phyloP scores from a whole-genome alignment of 1,140 invertebrate genomes.

The Leptoteleia sp. region DNA sequence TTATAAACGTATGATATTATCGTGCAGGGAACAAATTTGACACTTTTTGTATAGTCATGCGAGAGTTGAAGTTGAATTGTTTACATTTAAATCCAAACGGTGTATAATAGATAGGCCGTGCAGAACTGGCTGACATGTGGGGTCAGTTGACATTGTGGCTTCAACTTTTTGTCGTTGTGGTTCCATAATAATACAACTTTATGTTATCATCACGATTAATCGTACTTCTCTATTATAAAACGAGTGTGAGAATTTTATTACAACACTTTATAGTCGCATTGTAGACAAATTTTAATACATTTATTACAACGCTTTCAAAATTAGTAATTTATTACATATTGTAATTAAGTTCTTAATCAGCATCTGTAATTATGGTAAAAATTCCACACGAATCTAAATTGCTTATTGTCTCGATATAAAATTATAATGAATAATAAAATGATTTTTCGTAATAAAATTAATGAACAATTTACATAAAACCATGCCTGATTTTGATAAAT shows the following conservation, averaged over 20 bases:
- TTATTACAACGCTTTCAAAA: constrained; percentile 20
- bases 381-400: constrained; percentile 10
- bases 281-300: constrained; percentile 18
- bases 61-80: constrained; percentile 48
- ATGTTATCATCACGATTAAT: constrained; percentile 39
- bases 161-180: constrained; percentile 27
- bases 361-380: constrained; percentile 12
- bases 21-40: constrained; percentile 45
- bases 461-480: constrained; percentile 11
- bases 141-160: constrained; percentile 48
- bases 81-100: constrained; percentile 50
- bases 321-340: constrained; percentile 25
- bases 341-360: constrained; percentile 8
- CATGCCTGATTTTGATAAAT: constrained; percentile 3
- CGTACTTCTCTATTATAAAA: constrained; percentile 41
- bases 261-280: constrained; percentile 14
- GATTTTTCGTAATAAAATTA: constrained; percentile 6
- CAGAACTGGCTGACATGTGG: constrained; percentile 20
- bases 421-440: constrained; percentile 12
- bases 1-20: constrained; percentile 45
- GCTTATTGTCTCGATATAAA: constrained; percentile 5
- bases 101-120: constrained; percentile 27
- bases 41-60: constrained; percentile 43
- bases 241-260: constrained; percentile 38
- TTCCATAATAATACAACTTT: constrained; percentile 33